Base-by-base conservation (phyloP, 2,113 vertebrate species). In the Apodemus sylvaticus region DNA sequence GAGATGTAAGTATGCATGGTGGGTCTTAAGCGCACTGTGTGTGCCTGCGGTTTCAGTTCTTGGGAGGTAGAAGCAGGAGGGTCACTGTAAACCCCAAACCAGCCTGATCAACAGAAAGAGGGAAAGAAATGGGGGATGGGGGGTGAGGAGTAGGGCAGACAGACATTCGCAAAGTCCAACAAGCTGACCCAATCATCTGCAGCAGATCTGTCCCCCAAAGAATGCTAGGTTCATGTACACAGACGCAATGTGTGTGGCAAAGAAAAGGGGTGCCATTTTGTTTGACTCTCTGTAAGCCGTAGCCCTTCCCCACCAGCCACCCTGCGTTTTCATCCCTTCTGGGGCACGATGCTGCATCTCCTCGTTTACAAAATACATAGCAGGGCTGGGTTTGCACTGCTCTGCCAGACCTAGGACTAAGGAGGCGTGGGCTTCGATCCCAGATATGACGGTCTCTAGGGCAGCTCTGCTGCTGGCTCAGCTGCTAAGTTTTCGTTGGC, bases 101-200 rank as follows among this genome's bases (percentile, higher is more conserved):
- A 87, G 42, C 22, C 12, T 7, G 66, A 53, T 87, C 48, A 53
- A n/a, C 34, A 71, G 34, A 53, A n/a, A 45, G 58, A 31, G 17
- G 5, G 17, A 19, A 62, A 29, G 7, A 16, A 31, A 16, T 14
- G 4, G 7, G 7, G 3, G 14, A 2, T 8, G 20, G 1, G n/a
- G 36, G 9, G 16, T n/a, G n/a, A n/a, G n/a, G n/a, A n/a, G n/a
- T n/a, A 2, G 20, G 34, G 1, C 14, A 53, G 31, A 17, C 34
- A 73, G n/a, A 14, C 74, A 77, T 48, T 48, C 48, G 42, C 74
- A 77, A 29, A 48, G 74, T 77, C 74, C 73, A 45, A 76, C 19
- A 76, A 45, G 36, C 39, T n/a, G 24, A 83, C 29, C 16, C 16
- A 26, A 64, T 42, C n/a, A 17, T 7, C 29, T 62, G 7, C 1